phyloP scores from a whole-genome alignment of 2,888 invertebrate genomes.

The Synergus japonicus region DNA sequence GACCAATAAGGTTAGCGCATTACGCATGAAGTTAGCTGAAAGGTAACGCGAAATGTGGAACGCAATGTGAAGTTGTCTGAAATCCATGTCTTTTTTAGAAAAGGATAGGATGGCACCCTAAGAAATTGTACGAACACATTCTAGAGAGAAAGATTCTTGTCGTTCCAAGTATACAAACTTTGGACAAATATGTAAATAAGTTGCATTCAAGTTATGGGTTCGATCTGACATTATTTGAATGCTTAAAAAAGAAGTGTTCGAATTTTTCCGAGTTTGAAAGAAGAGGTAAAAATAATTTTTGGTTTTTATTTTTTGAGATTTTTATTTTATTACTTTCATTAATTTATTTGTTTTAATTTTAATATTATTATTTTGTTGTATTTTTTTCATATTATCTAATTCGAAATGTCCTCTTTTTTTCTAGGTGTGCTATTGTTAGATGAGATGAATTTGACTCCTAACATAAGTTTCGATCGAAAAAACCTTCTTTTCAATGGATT shows the following conservation, averaged over 20 bases:
- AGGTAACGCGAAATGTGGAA: too few relatives aligned
- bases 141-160: slow-evolving; percentile 47
- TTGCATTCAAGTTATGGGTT: slow-evolving; percentile 54
- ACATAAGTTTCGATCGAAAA: slow-evolving; percentile 7
- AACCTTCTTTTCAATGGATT: not conserved
- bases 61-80: too few relatives aligned
- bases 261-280: slow-evolving; percentile 47
- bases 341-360: too few relatives aligned
- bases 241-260: slow-evolving; percentile 43
- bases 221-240: slow-evolving; percentile 43
- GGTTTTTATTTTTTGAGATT: not conserved
- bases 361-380: too few relatives aligned
- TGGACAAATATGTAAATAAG: slow-evolving; percentile 50
- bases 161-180: slow-evolving; percentile 51
- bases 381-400: not conserved
- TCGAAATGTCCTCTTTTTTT: not conserved
- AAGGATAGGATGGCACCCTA: too few relatives aligned
- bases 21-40: too few relatives aligned
- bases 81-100: too few relatives aligned
- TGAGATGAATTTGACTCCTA: slow-evolving; percentile 34
- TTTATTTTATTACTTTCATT: not conserved
- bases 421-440: slow-evolving; percentile 35
- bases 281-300: slow-evolving; percentile 43
- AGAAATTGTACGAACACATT: slow-evolving; percentile 50
- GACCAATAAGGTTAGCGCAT: too few relatives aligned